A percentile compares a stretch with the other conserved stretches of the same genome.
Conservation (phyloP, 1,140 invertebrate species). For the Magallana gigas region DNA sequence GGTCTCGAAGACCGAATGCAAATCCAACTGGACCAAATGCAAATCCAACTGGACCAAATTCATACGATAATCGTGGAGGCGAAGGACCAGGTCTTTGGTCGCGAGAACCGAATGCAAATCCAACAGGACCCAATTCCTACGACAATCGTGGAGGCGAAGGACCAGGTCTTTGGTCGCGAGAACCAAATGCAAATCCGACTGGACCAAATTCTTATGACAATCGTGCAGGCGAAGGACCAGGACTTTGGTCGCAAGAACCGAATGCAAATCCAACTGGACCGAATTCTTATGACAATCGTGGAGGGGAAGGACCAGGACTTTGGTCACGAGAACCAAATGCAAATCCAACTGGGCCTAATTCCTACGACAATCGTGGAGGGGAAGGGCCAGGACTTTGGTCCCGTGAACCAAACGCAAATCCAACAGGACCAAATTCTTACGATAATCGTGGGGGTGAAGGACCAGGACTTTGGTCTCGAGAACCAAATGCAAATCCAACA, state of each 20-base stretch:
- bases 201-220: conserved; percentile 12
- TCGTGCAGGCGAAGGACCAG: background rate
- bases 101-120: conserved; percentile 5
- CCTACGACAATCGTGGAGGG: background rate
- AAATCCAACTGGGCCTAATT: conserved; percentile 1
- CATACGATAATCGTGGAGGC: conserved; percentile 2
- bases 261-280: background rate
- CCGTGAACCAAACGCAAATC: background rate
- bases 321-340: background rate
- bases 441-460: conserved; percentile 5
- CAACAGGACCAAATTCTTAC: background rate
- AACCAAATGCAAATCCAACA: background rate
- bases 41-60: background rate
- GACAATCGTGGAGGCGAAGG: conserved; percentile 24
- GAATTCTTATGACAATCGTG: background rate
- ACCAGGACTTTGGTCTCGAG: background rate
- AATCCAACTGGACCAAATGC: background rate
- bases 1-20: background rate
- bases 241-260: background rate
- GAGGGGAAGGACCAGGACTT: background rate
- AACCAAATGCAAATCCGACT: background rate
- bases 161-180: background rate
- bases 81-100: background rate
- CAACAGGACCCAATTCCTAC: background rate
- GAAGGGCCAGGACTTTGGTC: background rate